These are phyloP conservation scores for Lottia scabra DNA, from an alignment of 2,888 invertebrate species.

Conservation along the genomic window DNA sequence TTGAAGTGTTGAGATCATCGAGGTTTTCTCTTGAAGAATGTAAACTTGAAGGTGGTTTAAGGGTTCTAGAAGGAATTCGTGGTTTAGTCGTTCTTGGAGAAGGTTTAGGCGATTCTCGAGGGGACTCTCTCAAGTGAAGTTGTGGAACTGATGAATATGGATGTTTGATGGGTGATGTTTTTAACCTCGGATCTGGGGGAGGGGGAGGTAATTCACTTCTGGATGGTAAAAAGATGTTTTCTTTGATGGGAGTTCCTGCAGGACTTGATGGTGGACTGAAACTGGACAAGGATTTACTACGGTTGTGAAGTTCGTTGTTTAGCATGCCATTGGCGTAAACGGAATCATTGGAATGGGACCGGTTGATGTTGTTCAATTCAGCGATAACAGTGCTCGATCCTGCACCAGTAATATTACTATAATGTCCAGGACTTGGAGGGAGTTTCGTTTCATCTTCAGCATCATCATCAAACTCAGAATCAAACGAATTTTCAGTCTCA, in stretches of 20 bases:
- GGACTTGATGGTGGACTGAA: constrained; percentile 42
- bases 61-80: background rate
- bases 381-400: constrained; percentile 30
- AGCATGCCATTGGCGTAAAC: constrained; percentile 18
- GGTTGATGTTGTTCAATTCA: background rate
- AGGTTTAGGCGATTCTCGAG: background rate
- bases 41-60: background rate
- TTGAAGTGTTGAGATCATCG: no score
- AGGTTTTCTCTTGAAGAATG: no score
- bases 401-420: constrained; percentile 30
- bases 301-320: constrained; percentile 24
- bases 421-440: constrained; percentile 28
- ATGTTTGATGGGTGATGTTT: background rate
- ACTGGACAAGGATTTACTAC: constrained; percentile 46
- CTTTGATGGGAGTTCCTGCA: constrained; percentile 17
- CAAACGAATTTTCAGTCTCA: constrained; percentile 26
- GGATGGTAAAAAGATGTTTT: constrained; percentile 21
- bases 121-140: background rate
- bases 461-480: constrained; percentile 30
- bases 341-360: constrained; percentile 10
- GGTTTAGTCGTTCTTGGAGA: background rate
- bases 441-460: constrained; percentile 23
- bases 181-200: background rate
- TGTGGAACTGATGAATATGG: no score
- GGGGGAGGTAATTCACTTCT: constrained; percentile 2